Evolutionary conservation across 2,797 vertebrate species (phyloP), one percentile per base, ranked within the genome.

Genomic region (Enteromius anoplus): DNA sequence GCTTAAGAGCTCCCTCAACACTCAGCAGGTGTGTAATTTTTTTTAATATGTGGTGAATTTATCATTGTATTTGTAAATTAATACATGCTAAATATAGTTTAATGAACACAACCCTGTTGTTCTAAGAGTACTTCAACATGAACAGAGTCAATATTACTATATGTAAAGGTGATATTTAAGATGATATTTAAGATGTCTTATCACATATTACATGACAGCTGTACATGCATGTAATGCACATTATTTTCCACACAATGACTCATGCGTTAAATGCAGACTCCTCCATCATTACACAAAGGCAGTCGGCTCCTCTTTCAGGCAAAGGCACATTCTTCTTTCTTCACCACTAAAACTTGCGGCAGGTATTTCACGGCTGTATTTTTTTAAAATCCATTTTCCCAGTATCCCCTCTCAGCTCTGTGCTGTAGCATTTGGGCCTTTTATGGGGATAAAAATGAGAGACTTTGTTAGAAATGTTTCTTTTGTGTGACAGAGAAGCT

Each of bases 311-410:
- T 91, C 78, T 87, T 85, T 75, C 81, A 85, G 85, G 89, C 85
- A 72, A 85, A 53, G 8, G 84, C 89, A 88, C 78, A 82, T 75
- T 86, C 83, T 88, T 89, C 86, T 55, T 78, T 77, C 89, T 85
- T 87, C 87, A 85, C 91, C 89, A 87, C 88, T 88, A 83, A 89
- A 82, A 42, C 89, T 92, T 92, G 88, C 90, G 92, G 88, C 89
- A 90, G 87, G 91, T 89, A 92, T 93, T 93, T 92, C 91, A 94
- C 72, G 90, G 87, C 88, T 84, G 88, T n/a, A n/a, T n/a, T 84
- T 90, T 93, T 93, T 92, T 91, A 92, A 93, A n/a, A n/a, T 93
- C 85, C 85, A 83, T 89, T 85, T 81, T 90, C 84, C 47, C 68
- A 21, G 53, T 85, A 66, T 72, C 66, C 53, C 21, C 32, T 76